These are phyloP conservation scores for Enteromius anoplus DNA, from an alignment of 2,797 vertebrate species.

Conservation along the genomic window DNA sequence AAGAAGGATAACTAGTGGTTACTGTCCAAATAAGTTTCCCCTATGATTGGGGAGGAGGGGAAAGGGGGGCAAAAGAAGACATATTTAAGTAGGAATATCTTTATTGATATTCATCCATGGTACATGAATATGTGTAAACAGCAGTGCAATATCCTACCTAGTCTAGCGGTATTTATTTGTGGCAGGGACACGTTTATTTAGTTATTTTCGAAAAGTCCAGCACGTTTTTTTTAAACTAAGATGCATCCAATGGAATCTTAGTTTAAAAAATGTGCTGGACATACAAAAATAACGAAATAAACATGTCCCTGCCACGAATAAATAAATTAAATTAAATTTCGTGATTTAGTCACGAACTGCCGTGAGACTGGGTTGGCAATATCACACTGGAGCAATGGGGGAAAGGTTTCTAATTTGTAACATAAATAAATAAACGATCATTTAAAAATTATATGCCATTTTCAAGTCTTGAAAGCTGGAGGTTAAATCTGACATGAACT, in stretches of 20 bases:
- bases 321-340: too few relatives aligned
- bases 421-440: neutral
- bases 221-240: too few relatives aligned
- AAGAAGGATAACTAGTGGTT: conserved; percentile 64
- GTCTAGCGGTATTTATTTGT: too few relatives aligned
- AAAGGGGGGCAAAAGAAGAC: conserved; percentile 12
- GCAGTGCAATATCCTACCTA: too few relatives aligned
- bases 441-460: conserved; percentile 8
- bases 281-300: too few relatives aligned
- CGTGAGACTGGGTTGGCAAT: neutral
- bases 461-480: neutral
- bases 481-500: conserved; percentile 13
- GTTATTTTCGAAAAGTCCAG: too few relatives aligned
- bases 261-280: too few relatives aligned
- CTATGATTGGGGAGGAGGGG: conserved; percentile 66
- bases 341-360: too few relatives aligned
- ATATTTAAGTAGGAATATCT: conserved; percentile 42
- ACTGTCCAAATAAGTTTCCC: conserved; percentile 69
- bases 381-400: neutral
- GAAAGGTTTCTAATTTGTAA: neutral
- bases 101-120: conserved; percentile 46
- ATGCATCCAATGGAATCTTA: too few relatives aligned
- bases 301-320: too few relatives aligned
- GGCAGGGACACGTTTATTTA: too few relatives aligned
- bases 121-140: neutral